Evolutionary conservation across 1,140 invertebrate species (phyloP), one percentile per base, ranked within the genome.

Genomic region (Trissolcus basalis): DNA sequence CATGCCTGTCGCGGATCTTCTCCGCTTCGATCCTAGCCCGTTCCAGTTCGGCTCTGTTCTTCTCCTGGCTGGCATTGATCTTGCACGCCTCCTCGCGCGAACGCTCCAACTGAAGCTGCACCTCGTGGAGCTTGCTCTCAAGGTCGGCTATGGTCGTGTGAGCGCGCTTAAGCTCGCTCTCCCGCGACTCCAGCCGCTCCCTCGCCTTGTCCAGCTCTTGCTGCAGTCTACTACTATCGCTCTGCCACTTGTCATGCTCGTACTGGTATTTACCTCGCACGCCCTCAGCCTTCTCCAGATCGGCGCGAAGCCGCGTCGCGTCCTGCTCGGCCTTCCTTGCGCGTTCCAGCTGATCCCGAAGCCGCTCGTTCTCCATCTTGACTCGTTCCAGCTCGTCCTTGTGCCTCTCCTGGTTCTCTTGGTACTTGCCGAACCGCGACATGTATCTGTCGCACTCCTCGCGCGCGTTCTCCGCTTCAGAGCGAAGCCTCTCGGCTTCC

Each of bases 231-330:
- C 86, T 87, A 80, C 89, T 85, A 78, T 91, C 90, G 54, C 82
- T 84, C 70, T 88, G 90, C 89, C 92, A 92, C 79, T 95, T 95
- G 85, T 96, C 95, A 84, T 94, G 93, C 88, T 96, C 94, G 86
- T 94, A 93, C 86, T 94, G 93, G 89, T 94, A 96, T 92, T 96
- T 96, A 90, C 93, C 92, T 90, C 93, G 92, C 60, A 93, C 91
- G 70, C 91, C 91, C 82, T 96, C 93, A 78, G 91, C 91, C 77
- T 93, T 90, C 80, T 94, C 93, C 80, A 95, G 87, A 82, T 95
- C 94, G 54, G 91, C 90, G 53, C 93, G 91, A 48, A 93, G 88
- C 83, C 91, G 90, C 53, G 89, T 88, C 12, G 91, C 90, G 82
- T 94, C 93, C 80, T 92, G 90, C 65, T 92, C 91, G 16, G 91